phyloP scores from a whole-genome alignment of 2,797 vertebrate species.

The Octomys mimax region DNA sequence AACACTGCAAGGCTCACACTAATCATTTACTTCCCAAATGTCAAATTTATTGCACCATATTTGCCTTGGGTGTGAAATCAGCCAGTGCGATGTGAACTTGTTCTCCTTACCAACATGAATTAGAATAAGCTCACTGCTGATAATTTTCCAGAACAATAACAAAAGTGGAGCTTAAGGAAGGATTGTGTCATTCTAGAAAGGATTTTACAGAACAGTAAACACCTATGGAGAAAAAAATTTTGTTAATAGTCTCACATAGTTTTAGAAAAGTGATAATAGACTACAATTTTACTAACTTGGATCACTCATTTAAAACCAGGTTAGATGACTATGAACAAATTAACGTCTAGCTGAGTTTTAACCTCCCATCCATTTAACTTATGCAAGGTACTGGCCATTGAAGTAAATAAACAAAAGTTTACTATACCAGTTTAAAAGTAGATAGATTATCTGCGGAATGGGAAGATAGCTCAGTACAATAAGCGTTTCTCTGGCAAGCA shows the following conservation, averaged over 20 bases:
- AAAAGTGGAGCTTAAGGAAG: constrained; percentile 5
- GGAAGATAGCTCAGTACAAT: neutral
- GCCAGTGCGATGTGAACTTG: neutral
- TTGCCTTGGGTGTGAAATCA: neutral
- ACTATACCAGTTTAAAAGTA: neutral
- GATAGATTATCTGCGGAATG: neutral
- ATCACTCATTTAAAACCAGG: neutral
- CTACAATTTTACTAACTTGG: neutral
- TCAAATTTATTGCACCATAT: neutral
- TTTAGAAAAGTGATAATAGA: constrained; percentile 11
- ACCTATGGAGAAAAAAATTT: neutral
- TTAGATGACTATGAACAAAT: neutral
- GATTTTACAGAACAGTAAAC: constrained; percentile 2
- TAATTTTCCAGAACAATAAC: neutral
- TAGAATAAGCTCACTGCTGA: neutral
- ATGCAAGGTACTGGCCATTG: neutral
- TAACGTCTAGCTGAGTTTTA: neutral
- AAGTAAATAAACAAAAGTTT: neutral
- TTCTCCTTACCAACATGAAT: constrained; percentile 3
- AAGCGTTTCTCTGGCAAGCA: too few relatives aligned
- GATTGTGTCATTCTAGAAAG: neutral
- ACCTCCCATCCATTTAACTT: neutral
- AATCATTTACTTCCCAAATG: neutral
- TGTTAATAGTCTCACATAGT: constrained; percentile 25
- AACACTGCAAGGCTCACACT: neutral